phyloP scores from a whole-genome alignment of 2,888 invertebrate genomes.

The Amaurobius ferox region DNA sequence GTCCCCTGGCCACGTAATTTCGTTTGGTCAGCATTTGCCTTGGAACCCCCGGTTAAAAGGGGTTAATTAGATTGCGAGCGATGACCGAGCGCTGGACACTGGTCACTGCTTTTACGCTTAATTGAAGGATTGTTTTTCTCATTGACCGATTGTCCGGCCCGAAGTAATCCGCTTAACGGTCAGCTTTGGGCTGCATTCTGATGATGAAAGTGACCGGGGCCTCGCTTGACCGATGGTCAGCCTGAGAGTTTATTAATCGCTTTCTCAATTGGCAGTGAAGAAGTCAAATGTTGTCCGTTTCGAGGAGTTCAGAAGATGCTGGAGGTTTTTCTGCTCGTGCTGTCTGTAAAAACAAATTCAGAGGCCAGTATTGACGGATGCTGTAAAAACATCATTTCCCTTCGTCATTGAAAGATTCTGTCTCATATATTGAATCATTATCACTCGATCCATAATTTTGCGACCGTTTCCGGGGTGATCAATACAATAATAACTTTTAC shows the following conservation, averaged over 20 bases:
- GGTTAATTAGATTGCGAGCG: constrained; percentile 52
- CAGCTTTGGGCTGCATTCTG: constrained; percentile 44
- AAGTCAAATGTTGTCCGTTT: not conserved
- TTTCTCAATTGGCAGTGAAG: not conserved
- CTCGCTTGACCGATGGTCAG: constrained; percentile 55
- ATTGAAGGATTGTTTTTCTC: constrained; percentile 71
- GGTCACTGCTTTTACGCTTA: constrained; percentile 70
- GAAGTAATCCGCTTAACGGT: constrained; percentile 56
- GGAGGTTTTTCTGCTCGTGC: too few relatives aligned
- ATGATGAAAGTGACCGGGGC: constrained; percentile 45
- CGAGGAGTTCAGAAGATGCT: too few relatives aligned
- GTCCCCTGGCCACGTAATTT: constrained; percentile 32
- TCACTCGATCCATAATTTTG: too few relatives aligned
- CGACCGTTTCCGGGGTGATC: too few relatives aligned
- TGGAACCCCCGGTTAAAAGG: constrained; percentile 35
- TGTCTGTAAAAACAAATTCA: too few relatives aligned
- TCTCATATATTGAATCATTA: too few relatives aligned
- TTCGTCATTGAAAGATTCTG: too few relatives aligned
- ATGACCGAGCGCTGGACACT: constrained; percentile 59
- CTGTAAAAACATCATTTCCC: too few relatives aligned
- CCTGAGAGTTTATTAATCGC: constrained; percentile 12
- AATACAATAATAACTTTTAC: too few relatives aligned
- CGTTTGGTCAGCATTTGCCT: constrained; percentile 60
- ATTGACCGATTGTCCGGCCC: constrained; percentile 64
- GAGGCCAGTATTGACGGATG: too few relatives aligned